Percentiles rank a stretch among this genome's conserved stretches.
Conservation (phyloP, 2,113 vertebrate genomes). For the Rhombomys opimus region DNA sequence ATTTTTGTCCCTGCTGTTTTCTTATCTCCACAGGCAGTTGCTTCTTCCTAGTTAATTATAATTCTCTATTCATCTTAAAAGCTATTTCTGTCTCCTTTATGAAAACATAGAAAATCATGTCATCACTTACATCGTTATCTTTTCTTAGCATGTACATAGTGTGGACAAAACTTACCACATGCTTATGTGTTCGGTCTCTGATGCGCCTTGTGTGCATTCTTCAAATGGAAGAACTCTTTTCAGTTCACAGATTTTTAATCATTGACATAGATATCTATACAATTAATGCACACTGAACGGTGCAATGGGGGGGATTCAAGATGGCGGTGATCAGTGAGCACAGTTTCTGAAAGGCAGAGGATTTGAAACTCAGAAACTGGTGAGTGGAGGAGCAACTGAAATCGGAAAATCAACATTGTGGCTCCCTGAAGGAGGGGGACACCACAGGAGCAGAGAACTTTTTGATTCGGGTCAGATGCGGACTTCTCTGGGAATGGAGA, state of each 20-base stretch:
- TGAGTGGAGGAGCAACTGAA: no score
- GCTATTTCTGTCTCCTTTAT: background rate
- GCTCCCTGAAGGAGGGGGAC: no score
- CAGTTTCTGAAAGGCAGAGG: no score
- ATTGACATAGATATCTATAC: background rate
- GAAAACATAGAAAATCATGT: background rate
- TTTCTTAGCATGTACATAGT: background rate
- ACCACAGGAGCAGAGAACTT: no score
- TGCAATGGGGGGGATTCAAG: background rate
- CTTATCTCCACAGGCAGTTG: background rate
- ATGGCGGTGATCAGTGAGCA: no score
- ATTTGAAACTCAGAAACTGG: no score
- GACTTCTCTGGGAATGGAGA: no score
- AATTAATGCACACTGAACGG: background rate
- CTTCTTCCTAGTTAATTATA: background rate
- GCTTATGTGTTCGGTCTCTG: background rate
- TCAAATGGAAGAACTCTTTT: background rate
- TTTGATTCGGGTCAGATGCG: no score
- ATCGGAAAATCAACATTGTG: no score
- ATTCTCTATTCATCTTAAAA: background rate
- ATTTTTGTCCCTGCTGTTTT: background rate
- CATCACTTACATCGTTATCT: background rate
- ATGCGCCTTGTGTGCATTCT: background rate
- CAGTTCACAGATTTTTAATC: background rate
- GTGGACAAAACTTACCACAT: background rate